Evolutionary conservation across 2,797 vertebrate genomes (phyloP), one percentile per base, ranked within the genome.

Genomic region (Sebastes hubbsi): DNA sequence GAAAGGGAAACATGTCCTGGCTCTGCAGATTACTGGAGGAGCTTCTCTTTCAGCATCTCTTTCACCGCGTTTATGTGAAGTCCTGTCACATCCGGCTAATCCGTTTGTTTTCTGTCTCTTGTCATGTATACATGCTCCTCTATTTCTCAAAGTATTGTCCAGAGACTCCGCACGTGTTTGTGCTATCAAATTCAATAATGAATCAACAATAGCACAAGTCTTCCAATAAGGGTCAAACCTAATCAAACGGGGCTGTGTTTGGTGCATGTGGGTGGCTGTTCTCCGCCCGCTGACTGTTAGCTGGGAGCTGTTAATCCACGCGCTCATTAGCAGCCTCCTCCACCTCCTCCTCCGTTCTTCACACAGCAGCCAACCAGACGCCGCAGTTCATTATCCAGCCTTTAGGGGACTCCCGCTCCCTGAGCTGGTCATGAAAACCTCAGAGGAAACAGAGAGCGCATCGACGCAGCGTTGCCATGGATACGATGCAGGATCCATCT

Each of bases 381-480:
- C 56, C 0, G 30, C 63, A 82, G 86, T 91, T 88, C 80, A 63
- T 86, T 30, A 83, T 78, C 63, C 77, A 30, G 72, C 87, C 90
- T 85, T 66, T 32, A 69, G 86, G 77, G 82, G 82, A 66, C 75
- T 0, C 27, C 25, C 9, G 6, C 38, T 74, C 68, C 71, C 78
- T 38, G 61, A 73, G 61, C 84, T 86, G 56, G 32, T 88, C 79
- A 83, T 70, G 59, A 80, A 84, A 77, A 27, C 56, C 76, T 81
- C 73, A 11, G 42, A 82, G 73, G 77, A 80, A 87, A 79, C 56
- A 29, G 69, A 60, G 89, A 89, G 4, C 49, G 20, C 49, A 52
- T n/a, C 20, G 49, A 52, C 20, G 20, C 49, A 38, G 60, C 30
- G 92, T 94, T 94, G 79, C 91, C 88, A 94, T 94, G 92, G 93